Percentiles rank a stretch among this genome's conserved stretches.
These are phyloP conservation scores for Saguinus imperator DNA, from an alignment of 2,113 vertebrate genomes.

Conservation along the genomic window DNA sequence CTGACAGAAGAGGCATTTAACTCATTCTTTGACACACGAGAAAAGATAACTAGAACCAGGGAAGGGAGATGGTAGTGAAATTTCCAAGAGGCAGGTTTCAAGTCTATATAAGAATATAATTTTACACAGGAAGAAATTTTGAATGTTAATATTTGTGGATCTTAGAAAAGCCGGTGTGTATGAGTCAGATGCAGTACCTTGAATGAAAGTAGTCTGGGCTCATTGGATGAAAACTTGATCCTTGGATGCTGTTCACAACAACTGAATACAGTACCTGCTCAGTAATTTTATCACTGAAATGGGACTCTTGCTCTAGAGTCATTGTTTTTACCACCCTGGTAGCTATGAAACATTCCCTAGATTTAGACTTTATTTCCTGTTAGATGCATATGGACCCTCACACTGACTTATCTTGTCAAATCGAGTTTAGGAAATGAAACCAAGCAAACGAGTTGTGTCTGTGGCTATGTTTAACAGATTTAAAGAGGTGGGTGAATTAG, in stretches of 20 bases:
- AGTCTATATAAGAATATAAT: background rate
- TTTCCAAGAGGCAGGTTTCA: background rate
- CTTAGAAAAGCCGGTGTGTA: background rate
- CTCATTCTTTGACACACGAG: background rate
- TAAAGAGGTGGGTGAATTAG: conserved; percentile 84
- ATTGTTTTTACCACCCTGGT: background rate
- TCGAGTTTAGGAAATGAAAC: conserved; percentile 74
- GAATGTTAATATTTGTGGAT: background rate
- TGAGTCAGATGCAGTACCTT: background rate
- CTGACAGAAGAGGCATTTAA: background rate
- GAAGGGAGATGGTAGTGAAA: background rate
- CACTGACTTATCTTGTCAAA: rapidly evolving
- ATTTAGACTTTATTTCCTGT: background rate
- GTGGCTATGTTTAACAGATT: conserved; percentile 76
- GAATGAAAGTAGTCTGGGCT: background rate
- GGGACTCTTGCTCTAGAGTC: background rate
- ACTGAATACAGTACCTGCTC: background rate
- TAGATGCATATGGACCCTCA: background rate
- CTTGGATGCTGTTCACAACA: background rate
- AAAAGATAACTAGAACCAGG: background rate
- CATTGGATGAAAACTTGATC: background rate
- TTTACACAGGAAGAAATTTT: background rate
- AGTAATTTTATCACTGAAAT: background rate
- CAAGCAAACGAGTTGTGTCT: conserved; percentile 36
- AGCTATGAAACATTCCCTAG: background rate